phyloP scores from a whole-genome alignment of 2,797 vertebrate genomes.

The Limosa lapponica region DNA sequence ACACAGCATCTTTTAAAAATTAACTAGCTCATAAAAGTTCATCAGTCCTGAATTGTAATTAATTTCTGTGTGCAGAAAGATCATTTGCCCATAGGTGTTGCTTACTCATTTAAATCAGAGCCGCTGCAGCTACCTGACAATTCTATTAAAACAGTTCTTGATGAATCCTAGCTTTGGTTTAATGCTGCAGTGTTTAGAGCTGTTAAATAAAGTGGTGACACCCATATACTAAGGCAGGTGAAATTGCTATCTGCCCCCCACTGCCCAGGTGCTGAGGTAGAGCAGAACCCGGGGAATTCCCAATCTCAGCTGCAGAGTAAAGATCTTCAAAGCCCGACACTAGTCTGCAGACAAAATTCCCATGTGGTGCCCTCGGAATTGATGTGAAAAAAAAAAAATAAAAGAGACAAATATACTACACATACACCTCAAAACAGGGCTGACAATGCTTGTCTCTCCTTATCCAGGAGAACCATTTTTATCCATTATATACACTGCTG shows the following conservation, averaged over 20 bases:
- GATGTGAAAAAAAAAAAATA: background rate
- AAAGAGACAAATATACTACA: background rate
- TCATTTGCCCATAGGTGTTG: conserved; percentile 70
- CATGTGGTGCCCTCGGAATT: background rate
- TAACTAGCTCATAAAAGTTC: conserved; percentile 74
- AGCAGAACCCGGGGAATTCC: background rate
- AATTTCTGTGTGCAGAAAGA: conserved; percentile 62
- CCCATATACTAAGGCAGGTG: background rate
- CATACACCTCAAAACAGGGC: background rate
- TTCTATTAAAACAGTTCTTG: conserved; percentile 41
- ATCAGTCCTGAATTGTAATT: conserved; percentile 71
- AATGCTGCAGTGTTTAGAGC: no score
- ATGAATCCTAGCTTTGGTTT: conserved; percentile 35
- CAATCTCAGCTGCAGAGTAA: background rate
- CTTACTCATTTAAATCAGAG: conserved; percentile 66
- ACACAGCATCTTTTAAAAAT: conserved; percentile 72
- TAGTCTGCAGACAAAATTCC: background rate
- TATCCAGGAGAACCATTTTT: conserved; percentile 36
- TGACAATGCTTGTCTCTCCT: background rate
- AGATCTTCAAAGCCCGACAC: background rate
- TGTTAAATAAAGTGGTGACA: background rate
- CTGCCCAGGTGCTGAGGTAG: background rate
- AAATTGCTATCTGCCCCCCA: background rate
- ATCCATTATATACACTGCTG: conserved; percentile 5
- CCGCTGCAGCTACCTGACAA: conserved; percentile 41